phyloP scores from a whole-genome alignment of 2,113 vertebrate species.

The Indri indri region DNA sequence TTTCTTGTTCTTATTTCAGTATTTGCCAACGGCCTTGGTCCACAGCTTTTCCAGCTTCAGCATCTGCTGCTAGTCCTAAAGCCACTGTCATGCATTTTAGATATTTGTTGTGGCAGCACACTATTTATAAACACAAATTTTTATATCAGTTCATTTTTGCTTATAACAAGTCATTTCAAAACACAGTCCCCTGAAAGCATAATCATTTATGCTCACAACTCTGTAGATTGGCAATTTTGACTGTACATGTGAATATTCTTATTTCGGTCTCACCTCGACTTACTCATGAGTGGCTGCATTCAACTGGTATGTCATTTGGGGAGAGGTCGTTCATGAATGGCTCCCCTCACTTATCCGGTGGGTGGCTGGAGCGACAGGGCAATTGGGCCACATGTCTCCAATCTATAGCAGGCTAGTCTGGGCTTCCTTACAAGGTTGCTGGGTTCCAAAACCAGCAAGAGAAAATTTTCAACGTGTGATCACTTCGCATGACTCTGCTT shows the following conservation, averaged over 20 bases:
- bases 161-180: neutral
- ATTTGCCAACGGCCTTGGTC: neutral
- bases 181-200: neutral
- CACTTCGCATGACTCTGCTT: neutral
- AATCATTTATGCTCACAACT: neutral
- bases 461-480: neutral
- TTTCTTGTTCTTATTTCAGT: neutral
- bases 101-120: neutral
- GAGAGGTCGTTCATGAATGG: neutral
- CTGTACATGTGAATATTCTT: neutral
- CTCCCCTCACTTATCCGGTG: neutral
- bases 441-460: neutral
- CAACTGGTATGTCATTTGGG: neutral
- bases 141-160: neutral
- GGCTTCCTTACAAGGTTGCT: neutral
- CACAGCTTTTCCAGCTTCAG: neutral
- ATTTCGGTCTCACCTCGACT: neutral
- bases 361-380: neutral
- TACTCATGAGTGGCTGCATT: neutral
- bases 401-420: neutral
- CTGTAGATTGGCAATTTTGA: neutral
- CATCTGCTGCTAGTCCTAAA: neutral
- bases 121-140: neutral
- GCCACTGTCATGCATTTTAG: neutral
- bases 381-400: neutral